Evolutionary conservation across 2,797 vertebrate species (phyloP).

Genomic region (Lagorchestes hirsutus): DNA sequence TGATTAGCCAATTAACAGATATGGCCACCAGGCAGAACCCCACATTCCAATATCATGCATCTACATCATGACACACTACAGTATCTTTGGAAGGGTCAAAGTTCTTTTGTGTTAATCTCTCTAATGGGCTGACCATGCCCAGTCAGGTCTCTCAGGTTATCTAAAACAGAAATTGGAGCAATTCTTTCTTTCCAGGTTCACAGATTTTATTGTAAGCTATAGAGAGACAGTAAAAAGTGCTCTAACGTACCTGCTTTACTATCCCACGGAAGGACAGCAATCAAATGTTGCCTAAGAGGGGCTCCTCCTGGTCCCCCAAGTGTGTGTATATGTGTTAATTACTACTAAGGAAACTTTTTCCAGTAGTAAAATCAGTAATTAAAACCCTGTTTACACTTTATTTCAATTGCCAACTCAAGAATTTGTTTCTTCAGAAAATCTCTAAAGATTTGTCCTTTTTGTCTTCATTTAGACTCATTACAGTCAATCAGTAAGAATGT

Average conservation of each 20-base stretch:
- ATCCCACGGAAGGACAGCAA: background rate
- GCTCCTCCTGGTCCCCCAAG: background rate
- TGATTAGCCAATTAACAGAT: background rate
- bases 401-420: background rate
- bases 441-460: background rate
- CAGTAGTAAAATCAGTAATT: background rate
- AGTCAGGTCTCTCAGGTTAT: background rate
- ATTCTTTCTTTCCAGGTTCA: constrained; percentile 11
- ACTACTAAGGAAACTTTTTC: background rate
- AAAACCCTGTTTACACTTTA: background rate
- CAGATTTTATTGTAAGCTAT: constrained; percentile 20
- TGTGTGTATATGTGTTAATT: background rate
- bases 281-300: background rate
- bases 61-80: background rate
- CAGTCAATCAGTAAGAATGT: background rate
- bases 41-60: background rate
- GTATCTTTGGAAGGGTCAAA: background rate
- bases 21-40: background rate
- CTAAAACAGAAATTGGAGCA: background rate
- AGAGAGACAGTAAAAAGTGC: constrained; percentile 11
- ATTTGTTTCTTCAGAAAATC: background rate
- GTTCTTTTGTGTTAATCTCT: background rate
- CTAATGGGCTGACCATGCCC: background rate
- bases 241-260: background rate
- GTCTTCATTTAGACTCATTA: background rate